Evolutionary conservation across 2,888 invertebrate species (phyloP).

Genomic region (Mesoligia furuncula): DNA sequence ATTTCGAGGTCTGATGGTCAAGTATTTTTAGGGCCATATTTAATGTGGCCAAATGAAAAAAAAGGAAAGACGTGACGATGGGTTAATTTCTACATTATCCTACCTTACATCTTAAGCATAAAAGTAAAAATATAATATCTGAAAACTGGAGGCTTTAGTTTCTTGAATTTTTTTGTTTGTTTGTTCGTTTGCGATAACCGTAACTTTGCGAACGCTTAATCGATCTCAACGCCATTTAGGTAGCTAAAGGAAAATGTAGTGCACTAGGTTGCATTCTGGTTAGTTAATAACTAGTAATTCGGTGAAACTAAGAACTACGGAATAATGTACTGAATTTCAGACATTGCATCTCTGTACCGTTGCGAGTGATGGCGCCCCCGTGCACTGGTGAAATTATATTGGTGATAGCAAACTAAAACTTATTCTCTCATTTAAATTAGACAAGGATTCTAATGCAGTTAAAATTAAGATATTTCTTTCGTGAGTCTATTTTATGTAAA

Average conservation of each 20-base stretch:
- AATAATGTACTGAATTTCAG: constrained; percentile 1
- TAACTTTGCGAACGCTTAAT: constrained; percentile 10
- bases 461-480: neutral
- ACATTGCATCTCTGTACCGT: neutral
- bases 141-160: neutral
- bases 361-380: neutral
- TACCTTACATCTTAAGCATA: constrained; percentile 12
- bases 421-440: neutral
- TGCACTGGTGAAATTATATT: neutral
- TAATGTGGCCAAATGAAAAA: neutral
- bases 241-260: neutral
- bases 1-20: no score
- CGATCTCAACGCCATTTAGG: constrained; percentile 27
- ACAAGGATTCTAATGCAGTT: no score
- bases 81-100: neutral
- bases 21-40: neutral
- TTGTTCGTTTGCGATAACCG: neutral
- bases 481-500: neutral
- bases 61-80: neutral
- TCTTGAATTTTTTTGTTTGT: no score
- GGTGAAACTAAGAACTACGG: neutral
- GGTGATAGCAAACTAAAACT: neutral
- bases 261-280: neutral
- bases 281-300: neutral
- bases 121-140: constrained; percentile 29